Evolutionary conservation across 1,140 invertebrate genomes (phyloP), one percentile per base, ranked within the genome.

Genomic region (Bombus pyrosoma): DNA sequence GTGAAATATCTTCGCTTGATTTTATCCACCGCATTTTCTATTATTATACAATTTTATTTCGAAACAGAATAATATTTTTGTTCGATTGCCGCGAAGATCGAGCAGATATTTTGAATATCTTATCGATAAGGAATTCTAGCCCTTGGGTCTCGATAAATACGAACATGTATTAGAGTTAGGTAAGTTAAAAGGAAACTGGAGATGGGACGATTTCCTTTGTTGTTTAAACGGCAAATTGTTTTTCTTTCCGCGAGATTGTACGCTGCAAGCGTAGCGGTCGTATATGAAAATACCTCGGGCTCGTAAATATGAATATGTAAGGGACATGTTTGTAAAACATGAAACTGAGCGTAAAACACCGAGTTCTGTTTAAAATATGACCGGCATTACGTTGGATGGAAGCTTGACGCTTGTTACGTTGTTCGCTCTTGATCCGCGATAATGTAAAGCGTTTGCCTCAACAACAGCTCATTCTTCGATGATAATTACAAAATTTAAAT

Each of bases 261-360:
- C n/a, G 6, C 47, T 53, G 47, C 47, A 22, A 22, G 47, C 8
- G 28, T 12, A 18, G 8, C 22, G 28, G 9, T 15, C 13, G 37
- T 25, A 59, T 8, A 41, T 43, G 75, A 39, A n/a, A 64, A 78
- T 32, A 78, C 10, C 28, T 5, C 15, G 2, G 5, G 62, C 57
- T 78, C 75, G 59, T 78, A 64, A 78, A 78, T 78, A 78, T 43
- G 75, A 64, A 78, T 25, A 64, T 64, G 59, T 32, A 78, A 78
- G 15, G n/a, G 37, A 64, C 39, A 41, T 78, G 75, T 66, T 62
- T 66, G 75, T 43, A 41, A 78, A 64, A 78, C 75, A 78, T 12
- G 75, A 62, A 68, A 78, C 59, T 22, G 37, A 64, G 15, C 75
- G 75, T 43, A 41, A 78, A 41, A 39, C 39, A 32, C 15, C 18